Base-by-base conservation (phyloP, 2,888 invertebrate species). In the Heteropelma amictum region DNA sequence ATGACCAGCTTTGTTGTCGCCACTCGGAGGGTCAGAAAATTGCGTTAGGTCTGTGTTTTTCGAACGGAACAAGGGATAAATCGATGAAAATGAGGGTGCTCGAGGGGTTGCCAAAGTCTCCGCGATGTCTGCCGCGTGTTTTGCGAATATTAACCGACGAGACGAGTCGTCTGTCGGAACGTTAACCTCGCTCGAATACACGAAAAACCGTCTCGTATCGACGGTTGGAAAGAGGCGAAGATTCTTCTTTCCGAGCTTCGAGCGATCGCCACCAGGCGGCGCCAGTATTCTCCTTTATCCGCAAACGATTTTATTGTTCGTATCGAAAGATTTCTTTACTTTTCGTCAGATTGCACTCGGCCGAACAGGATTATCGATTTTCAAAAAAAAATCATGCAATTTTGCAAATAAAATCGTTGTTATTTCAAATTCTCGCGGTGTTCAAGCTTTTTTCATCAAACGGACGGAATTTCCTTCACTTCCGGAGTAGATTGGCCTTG, bases 131-230 rank as follows among this genome's bases (percentile, higher is more conserved):
- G 54, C 21, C 10, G 54, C 75, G 12, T 28, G 63, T 71, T 70
- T 58, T 19, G 40, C 30, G 38, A 49, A 28, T 47, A 49, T 75
- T 61, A 33, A 56, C 47, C 17, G 53, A 23, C 42, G 61, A 53
- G 68, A 74, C 47, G 47, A 30, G 63, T n/a, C n/a, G n/a, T n/a
- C n/a, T n/a, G n/a, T n/a, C n/a, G n/a, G n/a, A n/a, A n/a, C n/a
- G n/a, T n/a, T n/a, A n/a, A n/a, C n/a, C n/a, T n/a, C n/a, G n/a
- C n/a, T n/a, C n/a, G n/a, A n/a, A n/a, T n/a, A n/a, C n/a, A n/a
- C n/a, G n/a, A n/a, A n/a, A n/a, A n/a, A 12, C 21, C 42, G 61
- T 47, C 28, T n/a, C 23, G 12, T 75, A 75, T 75, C 74, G 74
- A 75, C 74, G 54, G 70, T 61, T 26, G 74, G 69, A 42, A 47